phyloP scores from a whole-genome alignment of 2,797 vertebrate species.

The Argya squamiceps region DNA sequence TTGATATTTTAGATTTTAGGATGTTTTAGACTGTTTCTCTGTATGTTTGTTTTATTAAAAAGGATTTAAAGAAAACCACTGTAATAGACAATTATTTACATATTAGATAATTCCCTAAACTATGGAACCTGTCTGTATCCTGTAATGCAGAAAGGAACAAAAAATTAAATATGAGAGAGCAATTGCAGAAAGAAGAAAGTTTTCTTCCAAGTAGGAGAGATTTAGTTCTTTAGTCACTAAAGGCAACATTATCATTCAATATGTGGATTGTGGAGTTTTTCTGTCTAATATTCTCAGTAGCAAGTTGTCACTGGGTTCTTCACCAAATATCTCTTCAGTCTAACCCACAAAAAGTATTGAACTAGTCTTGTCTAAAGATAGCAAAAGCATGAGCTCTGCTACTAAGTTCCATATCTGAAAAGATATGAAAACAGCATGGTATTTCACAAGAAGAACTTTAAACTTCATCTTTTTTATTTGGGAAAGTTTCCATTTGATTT shows the following conservation, averaged over 20 bases:
- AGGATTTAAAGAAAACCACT: conserved; percentile 22
- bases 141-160: neutral
- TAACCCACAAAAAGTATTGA: neutral
- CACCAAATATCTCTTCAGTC: neutral
- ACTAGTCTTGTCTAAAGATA: neutral
- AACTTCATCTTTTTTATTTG: neutral
- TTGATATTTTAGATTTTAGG: neutral
- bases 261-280: neutral
- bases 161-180: neutral
- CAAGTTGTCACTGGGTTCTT: neutral
- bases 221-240: neutral
- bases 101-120: neutral
- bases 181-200: neutral
- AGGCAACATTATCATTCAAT: neutral
- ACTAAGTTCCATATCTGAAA: neutral
- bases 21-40: neutral
- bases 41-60: conserved; percentile 22
- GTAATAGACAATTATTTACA: neutral
- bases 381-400: neutral
- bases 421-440: neutral
- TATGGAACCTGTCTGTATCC: neutral
- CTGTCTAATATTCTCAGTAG: neutral
- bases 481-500: neutral
- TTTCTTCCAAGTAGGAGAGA: neutral
- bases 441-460: neutral